Evolutionary conservation across 2,888 invertebrate genomes (phyloP), one percentile per base, ranked within the genome.

Genomic region (Rhingia rostrata): DNA sequence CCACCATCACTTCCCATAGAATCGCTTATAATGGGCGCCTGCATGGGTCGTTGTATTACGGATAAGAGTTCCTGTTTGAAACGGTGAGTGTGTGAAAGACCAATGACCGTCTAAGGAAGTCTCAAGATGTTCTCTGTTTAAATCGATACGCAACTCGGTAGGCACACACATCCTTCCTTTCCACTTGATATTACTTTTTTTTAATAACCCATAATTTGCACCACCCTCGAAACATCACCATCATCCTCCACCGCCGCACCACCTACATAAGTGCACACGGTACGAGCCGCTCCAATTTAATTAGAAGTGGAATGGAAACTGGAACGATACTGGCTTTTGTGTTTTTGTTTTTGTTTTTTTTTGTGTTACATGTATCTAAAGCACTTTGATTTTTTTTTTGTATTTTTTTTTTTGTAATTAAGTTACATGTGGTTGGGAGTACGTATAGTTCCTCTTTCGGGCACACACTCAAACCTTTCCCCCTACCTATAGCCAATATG

Each of bases 1-100:
- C 5, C 47, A 43, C 22, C 51, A 54, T 61, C 53, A 43, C 35
- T 53, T 14, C 61, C 43, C 22, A 6, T n/a, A 6, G 22, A 39
- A 37, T 14, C 45, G 39, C 43, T 32, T 33, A 86, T 60, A 70
- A 88, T 88, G 88, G 88, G 88, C 63, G 86, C 87, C 73, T 88
- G 88, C 74, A 87, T 88, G 66, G 88, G 88, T 67, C 87, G 85
- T 82, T 88, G 88, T 77, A 86, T 88, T 86, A 74, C 87, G 61
- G 75, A 85, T 51, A 85, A 77, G 63, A 81, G 85, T 77, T 85
- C 85, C 77, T 85, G 85, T 58, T 54, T 85, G 58, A 80, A 81
- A 67, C 83, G 86, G 87, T 87, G 83, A 86, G 86, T 87, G 33
- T 60, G 47, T 12, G 5, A 14, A 37, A 84, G 79, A 85, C 85